Evolutionary conservation across 2,113 vertebrate species (phyloP).

Genomic region (Lynx canadensis): DNA sequence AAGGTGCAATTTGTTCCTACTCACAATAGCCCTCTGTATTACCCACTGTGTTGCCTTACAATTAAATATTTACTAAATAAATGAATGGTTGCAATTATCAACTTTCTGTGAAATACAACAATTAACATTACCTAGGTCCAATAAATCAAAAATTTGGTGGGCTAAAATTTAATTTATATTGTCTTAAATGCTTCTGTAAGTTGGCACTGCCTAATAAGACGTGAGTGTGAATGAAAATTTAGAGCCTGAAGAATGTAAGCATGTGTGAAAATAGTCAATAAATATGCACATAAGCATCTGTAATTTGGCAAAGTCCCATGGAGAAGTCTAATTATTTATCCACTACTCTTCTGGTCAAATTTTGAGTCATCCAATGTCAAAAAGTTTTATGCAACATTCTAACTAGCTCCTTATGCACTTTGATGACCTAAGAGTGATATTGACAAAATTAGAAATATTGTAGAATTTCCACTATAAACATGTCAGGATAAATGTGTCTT

Average conservation of each 20-base stretch:
- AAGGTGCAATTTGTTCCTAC: background rate
- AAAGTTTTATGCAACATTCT: background rate
- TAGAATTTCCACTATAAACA: background rate
- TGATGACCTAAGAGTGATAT: background rate
- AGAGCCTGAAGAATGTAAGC: background rate
- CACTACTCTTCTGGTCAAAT: background rate
- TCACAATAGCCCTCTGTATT: background rate
- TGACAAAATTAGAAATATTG: background rate
- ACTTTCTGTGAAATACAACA: background rate
- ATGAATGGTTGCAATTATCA: background rate
- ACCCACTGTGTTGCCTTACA: background rate
- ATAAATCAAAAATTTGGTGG: background rate
- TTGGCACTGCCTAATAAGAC: background rate
- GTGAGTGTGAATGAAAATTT: background rate
- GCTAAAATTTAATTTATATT: background rate
- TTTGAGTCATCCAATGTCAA: background rate
- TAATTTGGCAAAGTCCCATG: background rate
- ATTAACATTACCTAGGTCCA: background rate
- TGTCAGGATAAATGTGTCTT: background rate
- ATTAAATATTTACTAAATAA: background rate
- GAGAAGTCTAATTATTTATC: background rate
- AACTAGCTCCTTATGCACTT: background rate
- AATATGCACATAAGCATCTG: background rate
- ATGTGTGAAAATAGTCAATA: background rate
- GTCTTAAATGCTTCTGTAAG: background rate